Percentiles rank a stretch among this genome's conserved stretches.
phyloP scores from a whole-genome alignment of 2,113 vertebrate species.

The Xenopus laevis region DNA sequence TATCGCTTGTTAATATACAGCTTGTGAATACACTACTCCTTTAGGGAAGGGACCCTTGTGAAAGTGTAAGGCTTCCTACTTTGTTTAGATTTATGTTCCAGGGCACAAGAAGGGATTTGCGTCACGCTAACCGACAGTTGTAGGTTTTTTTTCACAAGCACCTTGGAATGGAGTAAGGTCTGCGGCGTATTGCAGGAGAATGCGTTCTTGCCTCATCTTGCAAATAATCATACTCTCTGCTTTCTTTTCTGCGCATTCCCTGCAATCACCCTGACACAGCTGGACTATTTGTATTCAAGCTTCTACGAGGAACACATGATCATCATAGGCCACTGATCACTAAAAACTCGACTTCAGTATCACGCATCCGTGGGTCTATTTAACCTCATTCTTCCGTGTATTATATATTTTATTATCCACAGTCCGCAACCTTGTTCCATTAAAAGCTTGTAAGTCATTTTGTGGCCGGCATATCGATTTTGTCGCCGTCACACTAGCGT shows the following conservation, averaged over 20 bases:
- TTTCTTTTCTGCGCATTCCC: neutral
- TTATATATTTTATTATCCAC: constrained; percentile 52
- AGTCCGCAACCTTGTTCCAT: constrained; percentile 57
- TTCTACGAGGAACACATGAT: constrained; percentile 61
- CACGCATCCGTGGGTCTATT: constrained; percentile 52
- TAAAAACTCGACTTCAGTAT: constrained; percentile 55
- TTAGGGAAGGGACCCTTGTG: no score
- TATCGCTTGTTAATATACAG: no score
- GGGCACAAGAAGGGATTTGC: neutral
- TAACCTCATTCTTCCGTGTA: constrained; percentile 59
- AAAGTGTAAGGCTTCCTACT: no score
- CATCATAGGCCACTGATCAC: constrained; percentile 53
- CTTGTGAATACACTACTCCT: no score
- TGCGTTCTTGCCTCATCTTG: neutral
- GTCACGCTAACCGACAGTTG: neutral
- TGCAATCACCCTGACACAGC: neutral
- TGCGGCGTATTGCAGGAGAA: neutral
- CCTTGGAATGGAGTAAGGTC: no score
- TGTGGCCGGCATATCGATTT: constrained; percentile 60
- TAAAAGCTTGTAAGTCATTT: constrained; percentile 60
- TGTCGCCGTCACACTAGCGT: constrained; percentile 63
- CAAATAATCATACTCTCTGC: neutral
- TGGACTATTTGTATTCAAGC: constrained; percentile 48
- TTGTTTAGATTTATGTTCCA: neutral
- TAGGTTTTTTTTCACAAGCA: neutral